These are phyloP conservation scores for Psittacula cyanocephala DNA, from an alignment of 2,113 vertebrate genomes.

Conservation along the genomic window DNA sequence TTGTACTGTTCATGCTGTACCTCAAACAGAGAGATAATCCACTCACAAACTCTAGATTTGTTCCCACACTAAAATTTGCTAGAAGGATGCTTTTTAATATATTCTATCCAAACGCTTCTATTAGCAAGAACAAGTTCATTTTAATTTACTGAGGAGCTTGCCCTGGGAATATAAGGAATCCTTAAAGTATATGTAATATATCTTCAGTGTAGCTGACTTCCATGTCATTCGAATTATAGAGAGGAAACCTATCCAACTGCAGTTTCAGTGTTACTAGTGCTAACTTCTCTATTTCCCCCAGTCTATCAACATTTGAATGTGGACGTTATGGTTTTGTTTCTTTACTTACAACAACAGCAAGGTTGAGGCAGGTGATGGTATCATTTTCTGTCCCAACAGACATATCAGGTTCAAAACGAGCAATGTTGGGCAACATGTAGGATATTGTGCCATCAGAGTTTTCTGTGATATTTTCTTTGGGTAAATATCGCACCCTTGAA, in stretches of 20 bases:
- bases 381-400: constrained; percentile 88
- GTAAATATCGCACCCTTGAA: constrained; percentile 83
- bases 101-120: not conserved
- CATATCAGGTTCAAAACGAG: constrained; percentile 81
- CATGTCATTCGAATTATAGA: not conserved
- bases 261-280: not conserved
- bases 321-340: not conserved
- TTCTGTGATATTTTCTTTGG: constrained; percentile 84
- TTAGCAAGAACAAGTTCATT: not conserved
- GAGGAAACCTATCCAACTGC: not conserved
- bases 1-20: not conserved
- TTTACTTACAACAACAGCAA: constrained; percentile 88
- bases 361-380: constrained; percentile 81
- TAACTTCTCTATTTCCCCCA: not conserved
- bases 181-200: not conserved
- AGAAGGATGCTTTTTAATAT: not conserved
- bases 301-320: not conserved
- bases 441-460: constrained; percentile 73
- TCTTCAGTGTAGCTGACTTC: not conserved
- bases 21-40: not conserved
- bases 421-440: constrained; percentile 78
- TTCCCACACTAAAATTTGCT: not conserved
- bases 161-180: not conserved
- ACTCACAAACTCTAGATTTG: not conserved
- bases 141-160: not conserved